Evolutionary conservation across 1,140 invertebrate genomes (phyloP), one percentile per base, ranked within the genome.

Genomic region (Asobara japonica): DNA sequence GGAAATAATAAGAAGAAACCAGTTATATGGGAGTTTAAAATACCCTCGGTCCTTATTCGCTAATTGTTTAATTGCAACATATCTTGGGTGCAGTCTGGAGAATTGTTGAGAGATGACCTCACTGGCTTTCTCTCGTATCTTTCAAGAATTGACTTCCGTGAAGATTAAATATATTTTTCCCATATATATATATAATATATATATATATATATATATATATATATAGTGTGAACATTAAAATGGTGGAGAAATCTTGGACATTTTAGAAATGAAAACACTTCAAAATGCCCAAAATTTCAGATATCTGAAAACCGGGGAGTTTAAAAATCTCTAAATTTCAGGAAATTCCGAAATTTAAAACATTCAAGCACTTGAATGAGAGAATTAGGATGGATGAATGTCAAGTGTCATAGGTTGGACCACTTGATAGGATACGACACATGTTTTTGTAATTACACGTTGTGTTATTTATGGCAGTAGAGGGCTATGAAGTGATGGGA

Each of bases 21-120:
- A 56, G 51, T 25, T 56, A 56, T 10, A 56, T 18, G 25, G 6
- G 51, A 25, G 20, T 56, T 56, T 56, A 18, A 56, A 56, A 56
- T 56, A 25, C 51, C 51, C 2, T 18, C 13, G 22, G 51, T 56
- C 51, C 29, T 16, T 62, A 16, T 62, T 16, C 16, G 29, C n/a
- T 62, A 62, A 62, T 62, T 62, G 29, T 62, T 62, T 62, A 62
- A 62, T 62, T 62, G 60, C 60, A 62, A 16, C 51, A 60, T 31
- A 30, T 62, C 27, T 30, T 62, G n/a, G 1, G n/a, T 7, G 11
- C 6, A 4, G 11, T 18, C 25, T 62, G 29, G n/a, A 29, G 29
- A 62, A 62, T 62, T 8, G 25, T 62, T 31, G 27, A 62, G 27
- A 25, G 27, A 62, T 62, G 60, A 62, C n/a, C 25, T 62, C 60